A percentile compares a stretch with the other conserved stretches of the same genome.
Evolutionary conservation across 2,797 vertebrate species (phyloP).

Genomic region (Sebastes hopkinsi): DNA sequence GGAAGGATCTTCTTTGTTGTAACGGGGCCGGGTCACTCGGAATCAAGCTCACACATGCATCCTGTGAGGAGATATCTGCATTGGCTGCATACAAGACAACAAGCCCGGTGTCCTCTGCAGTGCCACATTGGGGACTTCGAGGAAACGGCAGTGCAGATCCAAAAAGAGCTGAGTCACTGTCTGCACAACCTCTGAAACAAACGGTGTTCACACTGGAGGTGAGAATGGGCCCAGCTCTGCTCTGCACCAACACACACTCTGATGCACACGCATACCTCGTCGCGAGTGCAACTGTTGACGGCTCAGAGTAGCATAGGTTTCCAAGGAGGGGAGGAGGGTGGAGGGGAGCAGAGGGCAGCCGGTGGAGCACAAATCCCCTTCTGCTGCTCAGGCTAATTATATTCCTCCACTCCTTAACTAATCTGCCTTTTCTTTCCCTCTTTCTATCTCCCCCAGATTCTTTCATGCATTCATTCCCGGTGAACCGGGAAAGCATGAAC

Average conservation of each 20-base stretch:
- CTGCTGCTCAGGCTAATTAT: slow-evolving; percentile 81
- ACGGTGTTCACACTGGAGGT: slow-evolving; percentile 47
- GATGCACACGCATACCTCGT: slow-evolving; percentile 17
- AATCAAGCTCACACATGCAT: slow-evolving; percentile 32
- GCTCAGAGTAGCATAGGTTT: slow-evolving; percentile 39
- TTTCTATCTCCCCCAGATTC: slow-evolving; percentile 9
- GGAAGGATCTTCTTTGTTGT: slow-evolving; percentile 13
- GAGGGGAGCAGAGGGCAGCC: slow-evolving; percentile 66
- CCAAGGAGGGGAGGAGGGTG: slow-evolving; percentile 37
- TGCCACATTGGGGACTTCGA: slow-evolving; percentile 47
- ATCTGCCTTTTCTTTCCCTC: slow-evolving; percentile 66
- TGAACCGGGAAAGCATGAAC: background rate
- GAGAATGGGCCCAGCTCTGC: slow-evolving; percentile 37
- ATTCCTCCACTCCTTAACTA: slow-evolving; percentile 70
- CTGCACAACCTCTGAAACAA: slow-evolving; percentile 52
- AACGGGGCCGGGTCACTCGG: slow-evolving; percentile 5
- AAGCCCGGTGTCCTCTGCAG: slow-evolving; percentile 51
- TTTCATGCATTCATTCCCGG: background rate
- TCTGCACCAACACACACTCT: slow-evolving; percentile 23
- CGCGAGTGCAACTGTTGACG: slow-evolving; percentile 44
- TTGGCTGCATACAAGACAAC: background rate
- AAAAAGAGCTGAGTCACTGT: slow-evolving; percentile 73
- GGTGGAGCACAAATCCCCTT: slow-evolving; percentile 80
- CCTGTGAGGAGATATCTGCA: slow-evolving; percentile 31
- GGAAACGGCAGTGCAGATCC: slow-evolving; percentile 30